phyloP scores from a whole-genome alignment of 2,888 invertebrate species.

The Lasioglossum zephyrum region DNA sequence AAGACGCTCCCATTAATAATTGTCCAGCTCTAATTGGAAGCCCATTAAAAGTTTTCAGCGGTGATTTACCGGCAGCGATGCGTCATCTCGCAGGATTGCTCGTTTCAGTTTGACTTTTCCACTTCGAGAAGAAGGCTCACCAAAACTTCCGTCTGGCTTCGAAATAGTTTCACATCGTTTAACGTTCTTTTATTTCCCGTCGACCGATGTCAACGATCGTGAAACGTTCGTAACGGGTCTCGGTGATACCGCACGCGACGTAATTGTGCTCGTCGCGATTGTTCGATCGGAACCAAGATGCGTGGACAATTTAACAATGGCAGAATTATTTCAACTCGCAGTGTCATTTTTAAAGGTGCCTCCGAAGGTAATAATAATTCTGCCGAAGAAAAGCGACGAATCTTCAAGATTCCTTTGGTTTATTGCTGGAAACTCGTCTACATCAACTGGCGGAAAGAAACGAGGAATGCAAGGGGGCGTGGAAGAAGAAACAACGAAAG shows the following conservation, averaged over 20 bases:
- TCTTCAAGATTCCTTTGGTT: neutral
- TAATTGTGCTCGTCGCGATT: constrained; percentile 47
- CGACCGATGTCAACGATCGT: constrained; percentile 4
- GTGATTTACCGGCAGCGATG: neutral
- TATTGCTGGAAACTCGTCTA: neutral
- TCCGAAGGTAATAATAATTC: too few species aligned
- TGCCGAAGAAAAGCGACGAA: neutral
- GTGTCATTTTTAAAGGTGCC: neutral
- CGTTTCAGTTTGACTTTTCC: neutral
- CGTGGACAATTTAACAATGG: neutral
- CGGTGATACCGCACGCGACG: constrained; percentile 50
- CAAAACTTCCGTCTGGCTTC: constrained; percentile 5
- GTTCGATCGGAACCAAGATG: neutral
- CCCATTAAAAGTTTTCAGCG: neutral
- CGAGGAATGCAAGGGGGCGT: neutral
- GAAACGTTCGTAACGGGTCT: constrained; percentile 33
- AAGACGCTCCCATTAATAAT: neutral
- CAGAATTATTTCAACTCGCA: neutral
- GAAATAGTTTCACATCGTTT: constrained; percentile 12
- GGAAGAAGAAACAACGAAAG: neutral
- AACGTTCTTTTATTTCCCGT: neutral
- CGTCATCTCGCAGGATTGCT: neutral
- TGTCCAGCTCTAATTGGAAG: neutral
- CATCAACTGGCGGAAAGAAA: neutral
- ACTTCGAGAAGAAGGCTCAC: neutral